Conservation (phyloP, 2,113 vertebrate species). For the Pyxicephalus adspersus region DNA sequence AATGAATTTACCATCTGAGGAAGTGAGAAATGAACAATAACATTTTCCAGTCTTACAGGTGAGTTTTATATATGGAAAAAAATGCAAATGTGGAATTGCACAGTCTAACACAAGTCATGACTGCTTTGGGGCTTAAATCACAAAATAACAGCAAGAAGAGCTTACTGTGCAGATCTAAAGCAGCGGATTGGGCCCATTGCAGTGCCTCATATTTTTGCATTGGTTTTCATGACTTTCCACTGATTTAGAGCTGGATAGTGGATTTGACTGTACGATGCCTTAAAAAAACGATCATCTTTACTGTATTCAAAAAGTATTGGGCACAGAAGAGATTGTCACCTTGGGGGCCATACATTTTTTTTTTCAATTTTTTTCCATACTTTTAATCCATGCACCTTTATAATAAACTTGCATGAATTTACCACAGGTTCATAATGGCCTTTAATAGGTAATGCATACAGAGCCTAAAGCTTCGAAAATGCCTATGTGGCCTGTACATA, state of each 20-base stretch:
- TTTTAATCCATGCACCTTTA: conserved; percentile 73
- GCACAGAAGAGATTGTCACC: conserved; percentile 81
- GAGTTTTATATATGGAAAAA: background rate
- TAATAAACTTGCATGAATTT: conserved; percentile 78
- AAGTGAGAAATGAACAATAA: conserved; percentile 57
- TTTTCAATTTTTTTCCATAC: conserved; percentile 43
- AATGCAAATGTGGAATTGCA: conserved; percentile 15
- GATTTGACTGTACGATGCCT: conserved; percentile 64
- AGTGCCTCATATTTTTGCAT: background rate
- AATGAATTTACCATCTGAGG: conserved; percentile 81
- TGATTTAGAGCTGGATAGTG: conserved; percentile 4
- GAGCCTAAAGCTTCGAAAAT: conserved; percentile 86
- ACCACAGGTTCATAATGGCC: conserved; percentile 80
- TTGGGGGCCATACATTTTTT: conserved; percentile 73
- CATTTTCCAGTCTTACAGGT: background rate
- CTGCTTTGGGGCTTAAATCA: background rate
- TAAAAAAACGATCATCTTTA: conserved; percentile 68
- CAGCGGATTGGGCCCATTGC: background rate
- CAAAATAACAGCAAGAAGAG: background rate
- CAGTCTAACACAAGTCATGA: background rate
- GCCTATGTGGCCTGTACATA: conserved; percentile 88
- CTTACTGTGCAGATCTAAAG: conserved; percentile 4
- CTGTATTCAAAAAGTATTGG: conserved; percentile 78
- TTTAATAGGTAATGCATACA: conserved; percentile 79
- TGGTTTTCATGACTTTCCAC: background rate